Evolutionary conservation across 2,113 vertebrate species (phyloP), one percentile per base, ranked within the genome.

Genomic region (Epinephelus cyanopodus): DNA sequence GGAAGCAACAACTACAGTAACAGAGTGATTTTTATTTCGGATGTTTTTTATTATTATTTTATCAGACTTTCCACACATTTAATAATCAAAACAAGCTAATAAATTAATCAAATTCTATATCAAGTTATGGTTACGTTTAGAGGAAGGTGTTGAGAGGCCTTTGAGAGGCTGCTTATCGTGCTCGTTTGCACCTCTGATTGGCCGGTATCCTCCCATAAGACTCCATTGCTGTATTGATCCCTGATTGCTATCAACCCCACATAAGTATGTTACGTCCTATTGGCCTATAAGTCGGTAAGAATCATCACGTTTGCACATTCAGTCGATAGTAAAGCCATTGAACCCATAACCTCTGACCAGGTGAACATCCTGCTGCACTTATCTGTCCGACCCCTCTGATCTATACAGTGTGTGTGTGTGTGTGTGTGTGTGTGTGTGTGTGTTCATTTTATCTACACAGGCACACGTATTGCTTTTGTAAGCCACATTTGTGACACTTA

Each of bases 341-440:
- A 75, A 53, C 21, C 15, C 6, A 1, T 53, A 66, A 86, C 77
- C 74, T 67, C n/a, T 70, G 61, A 60, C 42, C 11, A 2, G 7
- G 19, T 27, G 50, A 54, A 57, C n/a, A 27, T 48, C 57, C 19
- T 56, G 39, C 72, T 56, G 65, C 56, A 45, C 8, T 48, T 37
- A 42, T 29, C 37, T n/a, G 37, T 25, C 39, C 18, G 52, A 47
- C 64, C 27, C 52, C 58, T 63, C 8, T 3, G 5, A 56, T 61
- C 27, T 11, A 37, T 61, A 70, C 14, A 5, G 1, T 37, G 29
- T 82, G 62, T 63, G 63, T 56, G 2, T 63, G 29, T 81, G 60
- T 75, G 27, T 58, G 13, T 62, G 60, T 75, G 27, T 58, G 13
- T 62, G 63, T 56, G 2, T 63, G 23, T 81, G 60, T 75, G 27